Percentiles rank a stretch among this genome's conserved stretches.
Conservation (phyloP, 1,140 invertebrate genomes). For the Drosophila insularis region DNA sequence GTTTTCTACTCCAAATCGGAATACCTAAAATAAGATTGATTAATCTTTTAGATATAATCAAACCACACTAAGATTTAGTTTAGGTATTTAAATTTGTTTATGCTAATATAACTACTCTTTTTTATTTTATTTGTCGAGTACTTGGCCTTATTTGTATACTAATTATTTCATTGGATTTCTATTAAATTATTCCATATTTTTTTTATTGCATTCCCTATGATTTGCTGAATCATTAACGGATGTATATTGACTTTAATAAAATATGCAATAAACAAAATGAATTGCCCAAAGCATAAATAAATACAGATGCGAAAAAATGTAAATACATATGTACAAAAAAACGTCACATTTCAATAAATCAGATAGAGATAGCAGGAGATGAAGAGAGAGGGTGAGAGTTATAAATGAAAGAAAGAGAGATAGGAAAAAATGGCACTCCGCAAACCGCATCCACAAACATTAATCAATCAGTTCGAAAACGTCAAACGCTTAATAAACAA, state of each 20-base stretch:
- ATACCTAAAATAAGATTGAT: no score
- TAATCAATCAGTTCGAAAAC: slow-evolving; percentile 62
- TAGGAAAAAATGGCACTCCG: slow-evolving; percentile 26
- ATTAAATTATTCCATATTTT: no score
- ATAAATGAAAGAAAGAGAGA: slow-evolving; percentile 7
- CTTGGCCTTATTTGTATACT: slow-evolving; percentile 8
- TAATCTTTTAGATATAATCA: no score
- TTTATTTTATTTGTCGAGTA: no score
- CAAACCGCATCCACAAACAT: slow-evolving; percentile 47
- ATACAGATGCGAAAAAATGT: neutral
- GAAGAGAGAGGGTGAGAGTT: no score
- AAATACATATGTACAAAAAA: slow-evolving; percentile 3
- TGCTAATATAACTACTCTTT: no score
- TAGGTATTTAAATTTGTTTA: no score
- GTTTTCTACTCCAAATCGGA: no score
- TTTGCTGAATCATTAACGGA: neutral
- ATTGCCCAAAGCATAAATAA: slow-evolving; percentile 52
- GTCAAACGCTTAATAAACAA: slow-evolving; percentile 56
- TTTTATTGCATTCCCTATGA: neutral
- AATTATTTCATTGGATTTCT: no score
- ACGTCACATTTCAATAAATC: slow-evolving; percentile 54
- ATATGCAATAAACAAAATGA: slow-evolving; percentile 57
- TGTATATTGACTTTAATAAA: slow-evolving; percentile 20
- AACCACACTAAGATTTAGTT: no score
- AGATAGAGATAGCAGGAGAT: slow-evolving; percentile 11